Conservation (phyloP, 1,140 invertebrate species). For the Philaenus spumarius region DNA sequence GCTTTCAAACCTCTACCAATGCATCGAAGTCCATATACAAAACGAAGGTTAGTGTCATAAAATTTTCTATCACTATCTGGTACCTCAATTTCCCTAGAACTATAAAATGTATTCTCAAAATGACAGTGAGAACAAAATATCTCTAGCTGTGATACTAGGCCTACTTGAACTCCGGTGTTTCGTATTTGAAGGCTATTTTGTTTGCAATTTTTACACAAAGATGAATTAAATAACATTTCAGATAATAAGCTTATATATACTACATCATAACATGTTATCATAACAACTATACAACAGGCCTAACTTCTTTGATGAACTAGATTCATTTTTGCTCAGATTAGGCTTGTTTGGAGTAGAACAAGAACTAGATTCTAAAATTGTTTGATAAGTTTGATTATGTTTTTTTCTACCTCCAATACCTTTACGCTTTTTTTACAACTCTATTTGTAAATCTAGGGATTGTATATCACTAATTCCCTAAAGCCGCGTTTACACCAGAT, state of each 20-base stretch:
- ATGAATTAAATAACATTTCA: not conserved
- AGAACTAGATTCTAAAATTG: too few relatives aligned
- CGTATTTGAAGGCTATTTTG: not conserved
- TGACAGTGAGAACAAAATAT: conserved; percentile 5
- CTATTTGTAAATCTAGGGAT: too few relatives aligned
- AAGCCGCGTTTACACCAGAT: too few relatives aligned
- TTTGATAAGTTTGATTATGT: too few relatives aligned
- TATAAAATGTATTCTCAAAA: not conserved
- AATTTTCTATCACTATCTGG: conserved; percentile 11
- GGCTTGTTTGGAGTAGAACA: too few relatives aligned
- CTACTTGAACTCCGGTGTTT: not conserved
- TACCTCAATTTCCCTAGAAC: conserved; percentile 1
- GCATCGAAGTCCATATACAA: conserved; percentile 17
- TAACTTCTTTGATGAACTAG: too few relatives aligned
- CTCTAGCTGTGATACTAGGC: conserved; percentile 1
- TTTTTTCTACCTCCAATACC: too few relatives aligned
- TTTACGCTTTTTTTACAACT: too few relatives aligned
- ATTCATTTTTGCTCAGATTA: too few relatives aligned
- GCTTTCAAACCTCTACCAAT: conserved; percentile 15
- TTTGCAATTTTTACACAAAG: not conserved
- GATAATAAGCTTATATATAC: not conserved
- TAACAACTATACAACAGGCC: too few relatives aligned
- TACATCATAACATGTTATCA: not conserved
- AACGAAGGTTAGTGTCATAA: conserved; percentile 19
- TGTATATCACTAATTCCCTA: too few relatives aligned